phyloP scores from a whole-genome alignment of 2,888 invertebrate species.

The Thera britannica region DNA sequence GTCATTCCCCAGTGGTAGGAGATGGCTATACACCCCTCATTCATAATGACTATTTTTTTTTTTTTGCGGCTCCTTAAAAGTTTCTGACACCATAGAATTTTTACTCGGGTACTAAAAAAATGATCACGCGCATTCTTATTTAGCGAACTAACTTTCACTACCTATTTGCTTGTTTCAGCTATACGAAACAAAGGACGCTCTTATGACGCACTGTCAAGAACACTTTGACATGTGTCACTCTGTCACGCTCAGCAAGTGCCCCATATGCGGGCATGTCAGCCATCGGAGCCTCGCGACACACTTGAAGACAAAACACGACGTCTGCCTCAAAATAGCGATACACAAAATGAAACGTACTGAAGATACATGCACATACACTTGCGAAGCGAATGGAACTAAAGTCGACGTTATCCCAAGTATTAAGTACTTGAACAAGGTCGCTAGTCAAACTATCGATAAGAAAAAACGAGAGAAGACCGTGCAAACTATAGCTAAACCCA shows the following conservation, averaged over 20 bases:
- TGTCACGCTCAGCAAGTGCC: conserved; percentile 66
- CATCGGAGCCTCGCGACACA: conserved; percentile 52
- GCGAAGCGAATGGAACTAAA: conserved; percentile 51
- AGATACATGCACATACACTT: conserved; percentile 56
- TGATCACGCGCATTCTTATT: too few species aligned
- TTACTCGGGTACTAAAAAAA: too few species aligned
- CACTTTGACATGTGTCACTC: conserved; percentile 68
- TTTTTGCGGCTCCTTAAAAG: too few species aligned
- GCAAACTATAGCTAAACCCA: conserved; percentile 55
- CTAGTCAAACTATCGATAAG: conserved; percentile 58
- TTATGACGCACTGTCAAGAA: conserved; percentile 61
- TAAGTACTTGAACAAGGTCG: conserved; percentile 62
- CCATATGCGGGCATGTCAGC: conserved; percentile 63
- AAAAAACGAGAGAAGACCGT: conserved; percentile 52
- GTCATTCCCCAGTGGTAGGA: too few species aligned
- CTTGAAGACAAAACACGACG: conserved; percentile 51
- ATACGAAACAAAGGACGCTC: conserved; percentile 60
- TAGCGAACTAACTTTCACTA: background rate
- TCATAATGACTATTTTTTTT: too few species aligned
- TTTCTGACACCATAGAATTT: too few species aligned
- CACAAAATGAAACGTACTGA: conserved; percentile 50
- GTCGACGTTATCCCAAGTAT: conserved; percentile 71
- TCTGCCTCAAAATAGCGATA: conserved; percentile 48
- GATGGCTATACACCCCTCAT: too few species aligned
- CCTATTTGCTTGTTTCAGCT: conserved; percentile 57